These are phyloP conservation scores for Otus sunia DNA, from an alignment of 2,113 vertebrate species.

Conservation along the genomic window DNA sequence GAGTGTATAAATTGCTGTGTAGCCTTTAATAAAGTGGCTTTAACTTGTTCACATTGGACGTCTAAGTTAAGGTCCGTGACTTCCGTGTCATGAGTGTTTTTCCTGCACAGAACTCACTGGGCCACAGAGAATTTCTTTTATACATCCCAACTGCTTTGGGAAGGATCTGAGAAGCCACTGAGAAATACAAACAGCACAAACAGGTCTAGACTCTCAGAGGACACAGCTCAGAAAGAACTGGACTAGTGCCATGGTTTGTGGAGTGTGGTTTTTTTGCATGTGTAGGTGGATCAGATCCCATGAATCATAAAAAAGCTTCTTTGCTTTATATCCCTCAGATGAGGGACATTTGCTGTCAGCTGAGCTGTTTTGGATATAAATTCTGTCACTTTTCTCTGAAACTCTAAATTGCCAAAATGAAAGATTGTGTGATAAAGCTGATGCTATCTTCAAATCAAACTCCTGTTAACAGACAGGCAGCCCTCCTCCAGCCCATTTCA, in stretches of 20 bases:
- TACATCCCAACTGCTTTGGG: neutral
- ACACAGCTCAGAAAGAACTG: neutral
- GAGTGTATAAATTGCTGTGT: too few species aligned
- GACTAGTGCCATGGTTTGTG: neutral
- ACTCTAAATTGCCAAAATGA: neutral
- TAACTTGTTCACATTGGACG: too few species aligned
- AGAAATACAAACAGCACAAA: neutral
- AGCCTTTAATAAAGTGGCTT: too few species aligned
- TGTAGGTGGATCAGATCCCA: conserved; percentile 45
- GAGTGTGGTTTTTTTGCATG: neutral
- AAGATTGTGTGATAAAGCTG: neutral
- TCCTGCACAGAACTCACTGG: neutral
- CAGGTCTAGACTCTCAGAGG: neutral
- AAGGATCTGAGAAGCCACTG: neutral
- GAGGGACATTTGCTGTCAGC: conserved; percentile 23
- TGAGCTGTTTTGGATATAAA: neutral
- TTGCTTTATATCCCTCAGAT: neutral
- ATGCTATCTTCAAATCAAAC: neutral
- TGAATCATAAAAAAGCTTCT: conserved; percentile 20
- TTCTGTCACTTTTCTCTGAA: neutral
- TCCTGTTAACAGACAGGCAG: neutral
- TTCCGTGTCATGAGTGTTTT: too few species aligned
- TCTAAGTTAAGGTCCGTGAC: too few species aligned
- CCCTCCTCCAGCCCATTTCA: neutral
- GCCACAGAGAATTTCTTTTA: neutral